These are phyloP conservation scores for Colossoma macropomum DNA, from an alignment of 2,113 vertebrate genomes.

Conservation along the genomic window DNA sequence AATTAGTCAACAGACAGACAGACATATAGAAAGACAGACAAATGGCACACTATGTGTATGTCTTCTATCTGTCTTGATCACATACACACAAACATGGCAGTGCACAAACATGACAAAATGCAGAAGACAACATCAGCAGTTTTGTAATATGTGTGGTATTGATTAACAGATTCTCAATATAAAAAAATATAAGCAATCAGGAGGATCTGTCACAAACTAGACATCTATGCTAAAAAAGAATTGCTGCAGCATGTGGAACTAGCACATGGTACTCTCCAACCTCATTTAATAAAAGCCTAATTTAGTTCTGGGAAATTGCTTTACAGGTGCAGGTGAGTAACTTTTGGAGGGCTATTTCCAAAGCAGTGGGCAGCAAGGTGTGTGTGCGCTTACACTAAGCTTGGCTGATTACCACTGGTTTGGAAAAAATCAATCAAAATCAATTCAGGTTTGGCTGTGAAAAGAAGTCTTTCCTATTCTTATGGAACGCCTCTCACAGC, in stretches of 20 bases:
- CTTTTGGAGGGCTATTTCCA: slow-evolving; percentile 32
- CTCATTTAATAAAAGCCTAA: not conserved
- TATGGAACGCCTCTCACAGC: slow-evolving; percentile 36
- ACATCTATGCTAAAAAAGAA: not conserved
- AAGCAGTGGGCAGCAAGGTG: not conserved
- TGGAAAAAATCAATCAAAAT: slow-evolving; percentile 73
- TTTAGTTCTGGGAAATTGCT: slow-evolving; percentile 7
- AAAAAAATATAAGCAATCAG: no score
- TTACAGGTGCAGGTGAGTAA: slow-evolving; percentile 16
- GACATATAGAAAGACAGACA: no score
- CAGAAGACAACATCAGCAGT: no score
- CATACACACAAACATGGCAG: no score
- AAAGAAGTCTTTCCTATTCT: slow-evolving; percentile 58
- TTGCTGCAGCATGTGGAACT: not conserved
- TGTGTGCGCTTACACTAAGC: slow-evolving; percentile 10
- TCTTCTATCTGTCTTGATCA: no score
- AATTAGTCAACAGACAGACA: no score
- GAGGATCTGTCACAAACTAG: not conserved
- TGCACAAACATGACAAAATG: no score
- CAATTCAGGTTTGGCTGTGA: slow-evolving; percentile 46
- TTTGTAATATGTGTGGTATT: no score
- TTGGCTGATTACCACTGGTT: slow-evolving; percentile 50
- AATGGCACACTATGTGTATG: no score
- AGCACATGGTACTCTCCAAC: not conserved
- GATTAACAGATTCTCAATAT: no score